These are phyloP conservation scores for Steinernema hermaphroditum DNA, from an alignment of 2,888 invertebrate species.

Conservation along the genomic window DNA sequence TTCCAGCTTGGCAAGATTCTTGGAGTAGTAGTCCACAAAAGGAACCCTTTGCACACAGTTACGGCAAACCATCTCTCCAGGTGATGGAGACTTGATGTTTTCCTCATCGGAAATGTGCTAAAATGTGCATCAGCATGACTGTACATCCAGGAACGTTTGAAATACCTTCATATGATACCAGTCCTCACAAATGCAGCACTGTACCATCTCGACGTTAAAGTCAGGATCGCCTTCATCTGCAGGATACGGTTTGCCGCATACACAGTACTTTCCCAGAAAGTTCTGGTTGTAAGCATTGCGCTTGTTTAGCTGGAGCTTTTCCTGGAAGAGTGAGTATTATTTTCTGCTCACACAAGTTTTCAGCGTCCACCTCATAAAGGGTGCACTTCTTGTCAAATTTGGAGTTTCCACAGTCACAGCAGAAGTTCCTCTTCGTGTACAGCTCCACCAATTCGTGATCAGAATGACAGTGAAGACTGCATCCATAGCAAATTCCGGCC, in stretches of 20 bases:
- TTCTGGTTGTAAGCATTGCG: slow-evolving; percentile 76
- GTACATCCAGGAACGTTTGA: no score
- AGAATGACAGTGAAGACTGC: slow-evolving; percentile 90
- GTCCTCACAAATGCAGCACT: slow-evolving; percentile 93
- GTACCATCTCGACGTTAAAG: slow-evolving; percentile 78
- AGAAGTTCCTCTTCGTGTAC: slow-evolving; percentile 87
- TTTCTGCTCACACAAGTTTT: no score
- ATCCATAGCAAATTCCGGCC: slow-evolving; percentile 72
- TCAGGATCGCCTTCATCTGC: slow-evolving; percentile 75
- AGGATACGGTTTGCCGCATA: slow-evolving; percentile 88
- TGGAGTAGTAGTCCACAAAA: slow-evolving; percentile 74
- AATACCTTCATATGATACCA: slow-evolving; percentile 84
- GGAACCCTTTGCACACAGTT: slow-evolving; percentile 78
- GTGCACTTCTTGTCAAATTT: slow-evolving; percentile 73
- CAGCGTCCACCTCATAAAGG: slow-evolving; percentile 54
- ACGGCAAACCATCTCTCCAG: slow-evolving; percentile 82
- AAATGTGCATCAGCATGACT: no score
- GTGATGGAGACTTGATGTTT: slow-evolving; percentile 67
- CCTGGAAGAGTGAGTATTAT: slow-evolving; percentile 58
- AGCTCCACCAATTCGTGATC: slow-evolving; percentile 91
- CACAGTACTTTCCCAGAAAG: slow-evolving; percentile 88
- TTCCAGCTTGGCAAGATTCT: not conserved
- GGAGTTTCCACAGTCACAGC: slow-evolving; percentile 75
- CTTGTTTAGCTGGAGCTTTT: slow-evolving; percentile 74
- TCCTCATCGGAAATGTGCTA: slow-evolving; percentile 25